A percentile compares a stretch with the other conserved stretches of the same genome.
Evolutionary conservation across 2,113 vertebrate genomes (phyloP).

Genomic region (Phalacrocorax brasilianus): DNA sequence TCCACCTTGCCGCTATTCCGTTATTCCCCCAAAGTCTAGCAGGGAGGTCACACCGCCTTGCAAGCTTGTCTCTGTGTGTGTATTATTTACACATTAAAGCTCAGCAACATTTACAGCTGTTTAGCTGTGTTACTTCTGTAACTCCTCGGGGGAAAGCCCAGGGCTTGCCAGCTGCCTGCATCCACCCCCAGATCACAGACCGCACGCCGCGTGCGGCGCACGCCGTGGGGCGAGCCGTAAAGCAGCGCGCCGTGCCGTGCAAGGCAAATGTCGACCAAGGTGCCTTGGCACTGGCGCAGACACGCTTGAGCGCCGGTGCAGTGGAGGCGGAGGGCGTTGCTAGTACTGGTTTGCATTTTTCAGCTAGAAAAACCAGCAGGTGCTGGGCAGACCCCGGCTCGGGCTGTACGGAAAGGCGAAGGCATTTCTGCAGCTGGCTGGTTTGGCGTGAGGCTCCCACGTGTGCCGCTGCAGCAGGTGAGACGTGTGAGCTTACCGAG

Average conservation of each 20-base stretch:
- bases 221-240: not conserved
- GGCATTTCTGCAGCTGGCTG: not conserved
- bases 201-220: accelerated
- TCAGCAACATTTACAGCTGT: not conserved
- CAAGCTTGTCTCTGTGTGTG: not conserved
- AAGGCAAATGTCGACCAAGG: not conserved
- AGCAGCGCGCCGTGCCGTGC: not conserved
- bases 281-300: accelerated
- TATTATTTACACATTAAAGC: not conserved
- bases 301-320: accelerated
- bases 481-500: not conserved
- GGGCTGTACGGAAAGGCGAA: not conserved
- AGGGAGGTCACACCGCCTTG: not conserved
- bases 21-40: too few species aligned
- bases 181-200: not conserved
- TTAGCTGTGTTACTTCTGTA: not conserved
- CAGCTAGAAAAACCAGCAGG: not conserved
- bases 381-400: not conserved
- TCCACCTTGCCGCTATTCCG: not conserved
- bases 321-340: not conserved
- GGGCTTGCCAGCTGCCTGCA: not conserved
- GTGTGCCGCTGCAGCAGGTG: not conserved
- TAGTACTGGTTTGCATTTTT: not conserved
- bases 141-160: not conserved
- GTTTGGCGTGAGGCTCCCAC: accelerated